These are phyloP conservation scores for Psephotus haematonotus DNA, from an alignment of 2,113 vertebrate genomes.

Conservation along the genomic window DNA sequence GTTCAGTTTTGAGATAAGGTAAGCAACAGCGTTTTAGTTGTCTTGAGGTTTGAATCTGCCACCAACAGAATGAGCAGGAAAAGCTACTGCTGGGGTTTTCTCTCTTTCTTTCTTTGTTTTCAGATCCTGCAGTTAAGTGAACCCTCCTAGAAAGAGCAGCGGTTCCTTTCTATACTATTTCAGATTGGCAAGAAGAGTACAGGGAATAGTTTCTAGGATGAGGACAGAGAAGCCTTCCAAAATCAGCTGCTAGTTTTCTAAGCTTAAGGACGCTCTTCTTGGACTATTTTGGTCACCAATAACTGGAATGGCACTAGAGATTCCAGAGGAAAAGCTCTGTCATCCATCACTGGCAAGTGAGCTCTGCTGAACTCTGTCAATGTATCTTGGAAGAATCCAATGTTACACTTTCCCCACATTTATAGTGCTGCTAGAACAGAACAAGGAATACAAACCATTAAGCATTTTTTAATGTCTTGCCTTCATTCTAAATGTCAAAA, in stretches of 20 bases:
- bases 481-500: not conserved
- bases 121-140: not conserved
- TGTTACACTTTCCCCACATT: not conserved
- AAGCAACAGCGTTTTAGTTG: not conserved
- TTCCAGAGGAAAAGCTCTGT: conserved; percentile 17
- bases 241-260: not conserved
- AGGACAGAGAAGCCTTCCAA: not conserved
- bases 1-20: not conserved
- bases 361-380: not conserved
- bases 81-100: not conserved
- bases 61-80: not conserved
- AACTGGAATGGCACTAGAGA: not conserved
- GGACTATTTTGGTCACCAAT: not conserved
- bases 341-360: not conserved
- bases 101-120: not conserved
- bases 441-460: not conserved
- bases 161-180: not conserved
- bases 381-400: not conserved
- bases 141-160: not conserved
- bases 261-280: not conserved
- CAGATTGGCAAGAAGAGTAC: not conserved
- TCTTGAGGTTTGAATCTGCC: not conserved
- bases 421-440: not conserved
- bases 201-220: not conserved
- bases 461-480: not conserved